A percentile compares a stretch with the other conserved stretches of the same genome.
Conservation (phyloP, 2,113 vertebrate genomes). For the Etheostoma cragini region DNA sequence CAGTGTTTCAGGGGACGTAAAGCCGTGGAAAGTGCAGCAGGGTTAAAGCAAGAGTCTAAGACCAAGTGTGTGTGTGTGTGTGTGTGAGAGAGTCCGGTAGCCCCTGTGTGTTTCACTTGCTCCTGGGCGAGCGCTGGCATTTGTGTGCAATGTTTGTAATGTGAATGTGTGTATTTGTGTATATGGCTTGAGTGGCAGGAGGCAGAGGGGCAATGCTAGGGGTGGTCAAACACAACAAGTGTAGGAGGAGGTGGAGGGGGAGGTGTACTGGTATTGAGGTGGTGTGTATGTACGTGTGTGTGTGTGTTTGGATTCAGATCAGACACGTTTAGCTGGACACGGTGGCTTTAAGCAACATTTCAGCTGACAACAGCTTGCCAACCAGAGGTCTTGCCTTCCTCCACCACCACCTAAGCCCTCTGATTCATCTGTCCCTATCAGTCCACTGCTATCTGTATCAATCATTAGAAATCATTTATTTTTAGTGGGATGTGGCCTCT, state of each 20-base stretch:
- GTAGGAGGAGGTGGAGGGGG: conserved; percentile 2
- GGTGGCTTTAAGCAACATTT: conserved; percentile 77
- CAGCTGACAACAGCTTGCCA: conserved; percentile 83
- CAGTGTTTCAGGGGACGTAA: conserved; percentile 53
- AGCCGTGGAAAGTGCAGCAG: conserved; percentile 65
- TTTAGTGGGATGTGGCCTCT: conserved; percentile 84
- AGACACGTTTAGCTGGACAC: conserved; percentile 46
- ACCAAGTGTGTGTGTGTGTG: conserved; percentile 13
- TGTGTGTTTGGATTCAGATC: conserved; percentile 43
- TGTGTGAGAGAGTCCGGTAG: conserved; percentile 22
- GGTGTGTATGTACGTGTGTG: conserved; percentile 11
- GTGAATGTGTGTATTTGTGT: conserved; percentile 58
- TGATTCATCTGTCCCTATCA: conserved; percentile 80
- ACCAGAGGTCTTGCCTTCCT: conserved; percentile 79
- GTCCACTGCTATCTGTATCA: conserved; percentile 85
- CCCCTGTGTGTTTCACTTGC: conserved; percentile 44
- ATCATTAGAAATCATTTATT: conserved; percentile 87
- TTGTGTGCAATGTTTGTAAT: conserved; percentile 65
- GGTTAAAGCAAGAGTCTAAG: conserved; percentile 40
- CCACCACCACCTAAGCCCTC: conserved; percentile 61
- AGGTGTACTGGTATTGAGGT: conserved; percentile 25
- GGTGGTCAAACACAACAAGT: conserved; percentile 69
- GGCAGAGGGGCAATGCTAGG: conserved; percentile 68
- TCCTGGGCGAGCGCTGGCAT: conserved; percentile 69
- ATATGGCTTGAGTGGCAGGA: conserved; percentile 67